Evolutionary conservation across 2,888 invertebrate species (phyloP).

Genomic region (Rhimphoctona megacephalus): DNA sequence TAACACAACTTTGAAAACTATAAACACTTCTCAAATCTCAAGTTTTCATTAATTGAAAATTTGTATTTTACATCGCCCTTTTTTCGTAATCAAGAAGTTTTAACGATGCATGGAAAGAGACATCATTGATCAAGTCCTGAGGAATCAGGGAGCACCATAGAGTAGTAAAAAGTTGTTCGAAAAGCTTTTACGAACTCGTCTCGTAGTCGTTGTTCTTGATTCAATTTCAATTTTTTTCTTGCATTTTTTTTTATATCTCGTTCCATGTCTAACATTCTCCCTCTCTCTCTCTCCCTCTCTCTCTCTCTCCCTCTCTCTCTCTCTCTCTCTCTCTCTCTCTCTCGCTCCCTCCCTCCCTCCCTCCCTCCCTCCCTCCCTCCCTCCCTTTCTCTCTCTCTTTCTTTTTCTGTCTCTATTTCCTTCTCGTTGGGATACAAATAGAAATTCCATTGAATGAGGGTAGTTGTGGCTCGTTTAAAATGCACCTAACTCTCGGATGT

Average conservation of each 20-base stretch:
- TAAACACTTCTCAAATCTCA: background rate
- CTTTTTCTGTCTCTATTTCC: slow-evolving; percentile 14
- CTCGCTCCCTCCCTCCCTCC: background rate
- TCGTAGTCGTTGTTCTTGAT: slow-evolving; percentile 30
- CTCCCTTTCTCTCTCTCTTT: slow-evolving; percentile 21
- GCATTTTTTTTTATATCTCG: slow-evolving; percentile 15
- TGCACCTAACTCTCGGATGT: slow-evolving; percentile 50
- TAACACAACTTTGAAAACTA: background rate
- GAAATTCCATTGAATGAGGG: slow-evolving; percentile 48
- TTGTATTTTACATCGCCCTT: slow-evolving; percentile 1
- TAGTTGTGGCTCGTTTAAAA: slow-evolving; percentile 49
- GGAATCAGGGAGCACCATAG: background rate
- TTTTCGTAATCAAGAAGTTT: background rate
- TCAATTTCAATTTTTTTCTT: slow-evolving; percentile 22
- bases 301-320: background rate
- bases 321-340: background rate
- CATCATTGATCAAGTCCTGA: background rate
- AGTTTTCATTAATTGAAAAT: background rate
- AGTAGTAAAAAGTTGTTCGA: slow-evolving; percentile 18
- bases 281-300: slow-evolving; percentile 22
- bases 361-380: slow-evolving; percentile 20
- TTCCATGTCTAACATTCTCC: background rate
- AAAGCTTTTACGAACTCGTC: slow-evolving; percentile 19
- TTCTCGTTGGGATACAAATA: slow-evolving; percentile 25
- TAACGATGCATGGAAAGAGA: background rate